Percentiles rank a stretch among this genome's conserved stretches.
phyloP scores from a whole-genome alignment of 2,797 vertebrate genomes.

The Pangasius krempfi region DNA sequence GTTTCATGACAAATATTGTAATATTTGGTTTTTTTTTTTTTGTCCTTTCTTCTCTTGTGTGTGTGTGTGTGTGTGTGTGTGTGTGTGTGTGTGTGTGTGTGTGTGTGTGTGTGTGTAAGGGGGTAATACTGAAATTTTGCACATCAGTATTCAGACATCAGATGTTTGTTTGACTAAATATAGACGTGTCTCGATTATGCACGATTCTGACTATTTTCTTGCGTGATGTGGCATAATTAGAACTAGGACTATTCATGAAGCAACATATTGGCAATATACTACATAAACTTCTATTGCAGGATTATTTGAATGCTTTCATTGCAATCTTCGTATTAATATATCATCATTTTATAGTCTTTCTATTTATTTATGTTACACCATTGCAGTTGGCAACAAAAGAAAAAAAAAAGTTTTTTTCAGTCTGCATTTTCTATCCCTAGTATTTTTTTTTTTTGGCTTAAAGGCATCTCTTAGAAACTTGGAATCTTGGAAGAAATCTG shows the following conservation, averaged over 20 bases:
- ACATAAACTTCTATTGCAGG: background rate
- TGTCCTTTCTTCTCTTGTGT: background rate
- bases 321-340: background rate
- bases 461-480: background rate
- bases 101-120: background rate
- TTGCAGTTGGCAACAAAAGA: background rate
- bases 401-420: background rate
- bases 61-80: too few species aligned
- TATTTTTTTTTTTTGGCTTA: background rate
- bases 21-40: background rate
- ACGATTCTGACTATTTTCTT: background rate
- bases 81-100: background rate
- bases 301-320: background rate
- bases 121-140: background rate
- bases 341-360: background rate
- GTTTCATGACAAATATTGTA: background rate
- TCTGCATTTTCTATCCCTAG: background rate
- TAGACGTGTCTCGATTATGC: background rate
- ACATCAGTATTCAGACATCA: background rate
- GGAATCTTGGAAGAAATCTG: background rate
- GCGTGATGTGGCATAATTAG: background rate
- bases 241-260: background rate
- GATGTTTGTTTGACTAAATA: background rate
- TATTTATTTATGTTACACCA: background rate
- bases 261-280: background rate